Percentiles rank a stretch among this genome's conserved stretches.
phyloP scores from a whole-genome alignment of 2,888 invertebrate species.

The Schrankia costaestrigalis region DNA sequence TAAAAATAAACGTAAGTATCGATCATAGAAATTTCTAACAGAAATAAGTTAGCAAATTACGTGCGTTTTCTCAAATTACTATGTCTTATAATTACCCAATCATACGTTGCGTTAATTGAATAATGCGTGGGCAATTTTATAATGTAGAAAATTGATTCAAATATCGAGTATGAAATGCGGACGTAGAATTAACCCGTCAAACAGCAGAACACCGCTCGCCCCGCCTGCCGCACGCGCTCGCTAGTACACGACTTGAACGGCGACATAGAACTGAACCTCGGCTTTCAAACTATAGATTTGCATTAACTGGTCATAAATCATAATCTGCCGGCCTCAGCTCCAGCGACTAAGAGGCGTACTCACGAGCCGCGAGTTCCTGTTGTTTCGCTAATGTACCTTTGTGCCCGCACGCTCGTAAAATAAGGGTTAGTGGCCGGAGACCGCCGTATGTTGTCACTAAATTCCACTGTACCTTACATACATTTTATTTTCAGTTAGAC shows the following conservation, averaged over 20 bases:
- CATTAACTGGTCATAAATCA: conserved; percentile 71
- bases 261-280: conserved; percentile 41
- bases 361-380: conserved; percentile 56
- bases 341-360: conserved; percentile 38
- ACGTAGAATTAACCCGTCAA: conserved; percentile 45
- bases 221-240: conserved; percentile 9
- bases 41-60: no score
- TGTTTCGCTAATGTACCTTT: conserved; percentile 66
- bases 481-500: conserved; percentile 39
- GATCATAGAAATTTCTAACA: no score
- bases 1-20: no score
- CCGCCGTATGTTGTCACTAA: conserved; percentile 37
- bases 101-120: conserved; percentile 6
- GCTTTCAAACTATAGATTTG: conserved; percentile 63
- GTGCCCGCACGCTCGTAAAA: conserved; percentile 54
- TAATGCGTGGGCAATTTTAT: conserved; percentile 46
- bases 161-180: conserved; percentile 45
- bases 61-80: conserved; percentile 1
- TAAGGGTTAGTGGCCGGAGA: conserved; percentile 53
- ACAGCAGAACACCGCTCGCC: conserved; percentile 27
- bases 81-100: conserved; percentile 13
- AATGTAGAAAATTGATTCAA: conserved; percentile 54
- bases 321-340: conserved; percentile 46
- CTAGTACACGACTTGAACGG: conserved; percentile 12
- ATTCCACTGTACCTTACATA: conserved; percentile 25